Evolutionary conservation across 2,113 vertebrate genomes (phyloP).

Genomic region (Taurulus bubalis): DNA sequence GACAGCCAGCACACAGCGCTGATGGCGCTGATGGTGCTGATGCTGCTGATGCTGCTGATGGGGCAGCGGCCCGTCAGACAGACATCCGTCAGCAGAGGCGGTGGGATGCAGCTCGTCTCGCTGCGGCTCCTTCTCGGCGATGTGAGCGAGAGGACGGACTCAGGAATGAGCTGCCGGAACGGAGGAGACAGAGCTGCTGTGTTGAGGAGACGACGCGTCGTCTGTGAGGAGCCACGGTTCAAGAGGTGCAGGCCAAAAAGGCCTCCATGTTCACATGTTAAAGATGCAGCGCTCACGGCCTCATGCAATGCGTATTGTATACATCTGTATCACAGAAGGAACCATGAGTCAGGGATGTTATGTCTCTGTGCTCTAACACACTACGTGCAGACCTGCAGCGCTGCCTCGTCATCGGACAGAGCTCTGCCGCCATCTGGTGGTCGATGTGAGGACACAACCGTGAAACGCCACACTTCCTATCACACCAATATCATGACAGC

Average conservation of each 20-base stretch:
- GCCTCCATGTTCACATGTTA: neutral
- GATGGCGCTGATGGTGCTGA: too few species aligned
- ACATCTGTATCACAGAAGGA: neutral
- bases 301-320: neutral
- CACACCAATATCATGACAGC: too few species aligned
- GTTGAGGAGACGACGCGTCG: conserved; percentile 9
- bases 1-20: conserved; percentile 13
- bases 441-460: neutral
- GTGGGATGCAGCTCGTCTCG: conserved; percentile 13
- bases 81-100: conserved; percentile 44
- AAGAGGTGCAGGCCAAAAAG: neutral
- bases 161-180: conserved; percentile 42
- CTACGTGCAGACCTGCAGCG: conserved; percentile 7
- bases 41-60: neutral
- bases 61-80: conserved; percentile 57
- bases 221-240: conserved; percentile 6
- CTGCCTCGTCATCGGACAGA: neutral
- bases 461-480: neutral
- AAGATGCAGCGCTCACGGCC: neutral
- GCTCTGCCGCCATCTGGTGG: conserved; percentile 66
- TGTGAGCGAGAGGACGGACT: conserved; percentile 30
- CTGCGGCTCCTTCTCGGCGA: conserved; percentile 14
- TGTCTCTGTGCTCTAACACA: neutral
- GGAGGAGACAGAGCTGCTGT: conserved; percentile 28
- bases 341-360: conserved; percentile 8